Base-by-base conservation (phyloP, 2,797 vertebrate genomes). In the Synaphobranchus kaupii region DNA sequence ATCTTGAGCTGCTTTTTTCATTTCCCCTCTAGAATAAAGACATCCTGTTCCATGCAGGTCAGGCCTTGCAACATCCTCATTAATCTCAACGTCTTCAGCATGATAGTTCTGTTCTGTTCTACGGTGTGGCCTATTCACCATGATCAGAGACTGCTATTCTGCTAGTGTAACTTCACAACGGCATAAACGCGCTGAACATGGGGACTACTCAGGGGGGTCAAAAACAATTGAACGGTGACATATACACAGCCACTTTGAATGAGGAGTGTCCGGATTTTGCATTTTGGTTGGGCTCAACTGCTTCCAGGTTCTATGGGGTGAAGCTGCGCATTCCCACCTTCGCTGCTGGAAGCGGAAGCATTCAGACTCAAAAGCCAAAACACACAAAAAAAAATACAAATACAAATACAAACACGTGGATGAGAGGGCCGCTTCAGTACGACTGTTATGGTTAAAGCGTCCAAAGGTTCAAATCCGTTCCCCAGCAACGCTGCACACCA, bases 31-130 rank as follows among this genome's bases (percentile, higher is more conserved):
- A 54, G 54, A 34, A 76, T 31, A 31, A 68, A 86, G n/a, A 83
- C 78, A 39, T 66, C 86, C 87, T 25, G 86, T 71, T 85, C 54
- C 4, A 86, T 10, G 71, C 85, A 71, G 85, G 90, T 85, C 87
- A 68, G 85, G 52, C 66, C 78, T 28, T 10, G 78, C n/a, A 9
- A 20, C 31, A 83, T 0, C 20, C 48, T 83, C 84, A 56, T 88
- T 83, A 85, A 82, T 68, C 86, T 71, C 73, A 28, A 50, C 48
- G n/a, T n/a, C n/a, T n/a, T n/a, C n/a, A n/a, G n/a, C n/a, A n/a
- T n/a, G n/a, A n/a, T n/a, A n/a, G n/a, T n/a, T n/a, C n/a, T n/a
- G n/a, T 91, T 31, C n/a, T 25, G 7, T 50, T 73, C 63, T 50
- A 66, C 9, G 10, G 28, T 31, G 5, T 0, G 4, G 13, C 28